Base-by-base conservation (phyloP, 2,888 invertebrate species). In the Drosophila fungiperda region DNA sequence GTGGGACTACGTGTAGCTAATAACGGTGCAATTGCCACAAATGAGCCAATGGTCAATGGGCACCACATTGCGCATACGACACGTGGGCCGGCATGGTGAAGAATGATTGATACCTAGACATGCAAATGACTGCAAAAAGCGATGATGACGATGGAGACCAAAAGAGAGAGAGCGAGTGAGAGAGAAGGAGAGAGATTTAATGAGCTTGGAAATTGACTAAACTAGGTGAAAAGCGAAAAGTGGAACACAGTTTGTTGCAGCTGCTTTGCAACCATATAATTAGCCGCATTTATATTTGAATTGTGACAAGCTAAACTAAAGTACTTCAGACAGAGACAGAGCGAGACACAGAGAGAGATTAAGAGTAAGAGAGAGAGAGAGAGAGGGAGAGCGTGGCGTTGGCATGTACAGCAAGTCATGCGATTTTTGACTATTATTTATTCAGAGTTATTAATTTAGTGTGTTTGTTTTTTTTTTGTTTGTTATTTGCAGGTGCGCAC, bases 21-120 rank as follows among this genome's bases (percentile, higher is more conserved):
- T 76, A 79, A 77, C 72, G 73, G 89, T 89, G 87, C 84, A 88
- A 68, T 83, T 75, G 68, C 60, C 80, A 67, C 68, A 88, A 67
- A 63, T 69, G 73, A 78, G 53, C 23, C 58, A 72, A 52, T 65
- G 75, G 45, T 45, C 23, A 45, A 45, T 45, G 45, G 8, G 58
- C 26, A 49, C 73, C 80, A 77, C 69, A 74, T 67, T 73, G 85
- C 76, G 82, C 79, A 85, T 79, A 68, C 73, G 72, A 71, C 77
- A 64, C 80, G 69, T 70, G 69, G 71, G 66, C 50, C 61, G 54
- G 49, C 72, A 74, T 70, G 49, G 33, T 23, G 45, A 29, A n/a
- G 32, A 68, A 63, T 75, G 83, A 73, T 80, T 80, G 83, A 80
- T 81, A 76, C 80, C 68, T 80, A 70, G 53, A 81, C 89, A 83